These are phyloP conservation scores for Lepidonotus clava DNA, from an alignment of 2,888 invertebrate genomes.

Conservation along the genomic window DNA sequence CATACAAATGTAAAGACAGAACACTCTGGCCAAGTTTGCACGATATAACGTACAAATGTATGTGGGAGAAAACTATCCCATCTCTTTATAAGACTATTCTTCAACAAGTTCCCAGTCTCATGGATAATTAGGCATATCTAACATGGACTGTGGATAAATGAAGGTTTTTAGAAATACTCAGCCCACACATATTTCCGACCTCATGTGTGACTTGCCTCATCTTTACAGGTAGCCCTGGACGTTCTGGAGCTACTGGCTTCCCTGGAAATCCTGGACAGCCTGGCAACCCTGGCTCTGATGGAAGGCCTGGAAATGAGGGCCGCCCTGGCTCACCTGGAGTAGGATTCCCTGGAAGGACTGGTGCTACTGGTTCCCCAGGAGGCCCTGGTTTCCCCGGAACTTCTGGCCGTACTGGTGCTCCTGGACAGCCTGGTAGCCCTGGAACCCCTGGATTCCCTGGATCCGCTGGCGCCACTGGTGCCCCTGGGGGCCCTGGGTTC, in stretches of 20 bases:
- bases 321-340: conserved; percentile 10
- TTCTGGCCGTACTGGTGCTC: neutral
- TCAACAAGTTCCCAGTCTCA: too few species aligned
- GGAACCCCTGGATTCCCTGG: neutral
- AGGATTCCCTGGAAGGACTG: conserved; percentile 32
- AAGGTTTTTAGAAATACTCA: too few species aligned
- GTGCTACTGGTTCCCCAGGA: conserved; percentile 4
- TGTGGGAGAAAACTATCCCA: too few species aligned
- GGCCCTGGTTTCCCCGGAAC: neutral
- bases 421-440: neutral
- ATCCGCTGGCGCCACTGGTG: neutral
- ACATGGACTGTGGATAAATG: too few species aligned
- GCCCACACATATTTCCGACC: too few species aligned
- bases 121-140: too few species aligned
- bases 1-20: too few species aligned
- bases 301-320: neutral
- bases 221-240: conserved; percentile 13
- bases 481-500: neutral
- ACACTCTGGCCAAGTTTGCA: too few species aligned
- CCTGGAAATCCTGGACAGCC: conserved; percentile 55
- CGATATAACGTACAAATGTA: too few species aligned
- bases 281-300: conserved; percentile 52
- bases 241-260: conserved; percentile 43
- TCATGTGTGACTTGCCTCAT: too few species aligned
- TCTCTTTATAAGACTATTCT: too few species aligned